Base-by-base conservation (phyloP, 1,140 invertebrate species). In the Ganaspis sp. region DNA sequence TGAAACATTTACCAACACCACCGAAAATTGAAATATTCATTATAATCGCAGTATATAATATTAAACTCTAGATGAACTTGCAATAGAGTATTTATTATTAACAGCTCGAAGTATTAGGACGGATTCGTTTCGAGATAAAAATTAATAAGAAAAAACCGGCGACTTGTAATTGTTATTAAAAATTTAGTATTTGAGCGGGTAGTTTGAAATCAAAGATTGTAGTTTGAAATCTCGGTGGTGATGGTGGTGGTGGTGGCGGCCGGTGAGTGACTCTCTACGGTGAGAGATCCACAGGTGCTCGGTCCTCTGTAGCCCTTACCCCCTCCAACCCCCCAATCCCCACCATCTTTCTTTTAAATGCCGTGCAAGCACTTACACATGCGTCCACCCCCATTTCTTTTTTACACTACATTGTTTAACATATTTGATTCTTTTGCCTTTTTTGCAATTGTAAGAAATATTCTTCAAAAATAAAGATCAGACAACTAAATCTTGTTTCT, bases 211-310 rank as follows among this genome's bases (percentile, higher is more conserved):
- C 70, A 71, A 78, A 78, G 11, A 21, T 49, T 49, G 45, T 26
- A 42, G 58, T 45, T 49, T 12, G 71, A 45, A 77, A 79, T 58
- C 80, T 82, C 77, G 45, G 45, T 49, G 17, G 17, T 17, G 45
- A 49, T 49, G 45, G 74, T 49, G 45, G 74, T 84, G 85, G 88
- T 90, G 87, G 88, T 90, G 89, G 88, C 89, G 89, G 88, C 87
- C 88, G 89, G 85, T 85, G 90, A 91, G 88, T 90, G 89, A 90
- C 90, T 91, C 90, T 88, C 83, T 84, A 84, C 83, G 83, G 84
- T 86, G 86, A 81, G 75, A 88, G 88, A 91, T 90, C 90, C 88
- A 90, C 89, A 90, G 90, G 89, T 91, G 90, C 89, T 88, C 85
- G 81, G 79, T 82, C 82, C 84, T 78, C 78, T 85, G 74, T 75